Conservation (phyloP, 2,113 vertebrate species). For the Lophochroa leadbeateri region DNA sequence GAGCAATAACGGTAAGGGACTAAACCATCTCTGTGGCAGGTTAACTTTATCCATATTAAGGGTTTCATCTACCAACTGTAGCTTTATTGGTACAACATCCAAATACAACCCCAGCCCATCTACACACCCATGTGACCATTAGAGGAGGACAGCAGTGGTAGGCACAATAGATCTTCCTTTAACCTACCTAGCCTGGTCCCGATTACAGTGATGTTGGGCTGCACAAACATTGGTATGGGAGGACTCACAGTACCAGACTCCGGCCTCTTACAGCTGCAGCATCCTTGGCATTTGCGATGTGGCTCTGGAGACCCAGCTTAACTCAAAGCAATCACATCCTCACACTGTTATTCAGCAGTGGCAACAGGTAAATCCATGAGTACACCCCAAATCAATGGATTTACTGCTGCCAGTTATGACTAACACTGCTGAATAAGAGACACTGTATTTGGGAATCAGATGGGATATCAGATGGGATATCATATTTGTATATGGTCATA, state of each 20-base stretch:
- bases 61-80: background rate
- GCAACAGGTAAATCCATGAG: background rate
- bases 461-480: background rate
- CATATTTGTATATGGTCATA: background rate
- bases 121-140: too few relatives aligned
- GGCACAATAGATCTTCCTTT: background rate
- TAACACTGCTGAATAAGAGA: background rate
- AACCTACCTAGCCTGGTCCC: background rate
- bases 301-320: background rate
- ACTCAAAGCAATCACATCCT: accelerated
- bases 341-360: background rate
- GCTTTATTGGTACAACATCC: background rate
- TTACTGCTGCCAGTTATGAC: background rate
- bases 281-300: background rate
- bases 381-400: background rate
- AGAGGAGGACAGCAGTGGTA: accelerated
- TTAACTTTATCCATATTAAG: background rate
- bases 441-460: background rate
- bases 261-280: background rate
- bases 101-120: background rate
- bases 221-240: background rate
- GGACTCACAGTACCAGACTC: accelerated
- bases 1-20: background rate
- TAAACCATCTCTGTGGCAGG: background rate
- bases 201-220: accelerated